Base-by-base conservation (phyloP, 1,140 invertebrate genomes). In the Diploscapter pachys region DNA sequence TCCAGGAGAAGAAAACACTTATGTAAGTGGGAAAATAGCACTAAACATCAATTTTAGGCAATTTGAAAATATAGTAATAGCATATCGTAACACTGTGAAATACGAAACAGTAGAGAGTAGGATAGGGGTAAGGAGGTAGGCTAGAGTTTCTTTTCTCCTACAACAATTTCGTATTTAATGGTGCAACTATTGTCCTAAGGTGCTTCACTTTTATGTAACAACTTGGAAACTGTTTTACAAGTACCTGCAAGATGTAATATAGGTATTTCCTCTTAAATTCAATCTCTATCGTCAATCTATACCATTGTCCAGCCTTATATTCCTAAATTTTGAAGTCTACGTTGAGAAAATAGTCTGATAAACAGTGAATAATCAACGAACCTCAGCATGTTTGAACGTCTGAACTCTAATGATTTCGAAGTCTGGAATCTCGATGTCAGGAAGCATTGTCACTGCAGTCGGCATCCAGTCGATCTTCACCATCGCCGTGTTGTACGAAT, bases 231-330 rank as follows among this genome's bases (percentile, higher is more conserved):
- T 31, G 31, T 31, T 31, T 31, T 31, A 31, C 31, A 1, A 31
- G 31, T 31, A 81, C 72, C 63, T 82, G 83, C 4, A 84, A 70
- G 53, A 85, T 69, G 66, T 86, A 86, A 61, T 81, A 86, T 8
- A 82, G 80, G 70, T 85, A 85, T 13, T 75, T 73, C 56, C 83
- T 77, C 52, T 77, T 74, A 61, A 85, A 86, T 6, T 64, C 66
- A 48, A 85, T 71, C 62, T 86, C 84, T 8, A 85, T 75, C 11
- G 82, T 85, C 11, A 84, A 65, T 3, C 83, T 66, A 73, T 85
- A 85, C 83, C 83, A 84, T 72, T 84, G 79, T 5, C 83, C 83
- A 11, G 83, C 83, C 73, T 84, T 84, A 75, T 84, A 84, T 56
- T 77, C 74, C 82, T 84, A n/a, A 4, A 31, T 65, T 13, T 49